Evolutionary conservation across 2,113 vertebrate genomes (phyloP), one percentile per base, ranked within the genome.

Genomic region (Marmota monax): DNA sequence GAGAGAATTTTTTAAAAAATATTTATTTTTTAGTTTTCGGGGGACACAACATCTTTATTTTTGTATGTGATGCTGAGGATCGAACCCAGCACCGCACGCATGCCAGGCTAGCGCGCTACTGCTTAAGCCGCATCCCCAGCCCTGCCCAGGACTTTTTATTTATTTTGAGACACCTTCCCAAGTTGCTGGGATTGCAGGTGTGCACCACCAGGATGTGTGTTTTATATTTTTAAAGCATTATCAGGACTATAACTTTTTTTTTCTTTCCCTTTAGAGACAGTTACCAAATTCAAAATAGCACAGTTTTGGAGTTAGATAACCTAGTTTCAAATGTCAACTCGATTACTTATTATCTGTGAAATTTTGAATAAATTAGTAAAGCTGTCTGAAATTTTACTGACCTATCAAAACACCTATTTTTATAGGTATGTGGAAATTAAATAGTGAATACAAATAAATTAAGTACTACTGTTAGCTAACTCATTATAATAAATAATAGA

Each of bases 331-430:
- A 91, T 91, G 69, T 67, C 27, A 83, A 76, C 7, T 87, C 51
- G 48, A 53, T 83, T 93, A 80, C 34, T 88, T 85, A 84, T 39
- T 89, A 72, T 93, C 53, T 82, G 29, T 86, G 25, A 90, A 48
- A 82, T 32, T 86, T 82, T 58, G 45, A 89, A 58, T 25, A 82
- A 86, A 90, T 74, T 58, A 78, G 61, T 58, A 88, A 72, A 72
- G 23, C 13, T 91, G 17, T 94, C 63, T 92, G 45, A 91, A 74
- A 65, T 27, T 77, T 88, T 83, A 61, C 22, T 42, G 39, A 65
- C 23, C 23, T 83, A 20, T 83, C 61, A 91, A 61, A 77, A 94
- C 0, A 77, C 4, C 25, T 65, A 67, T 70, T 90, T 94, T 91
- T 61, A 82, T 34, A n/a, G 10, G 20, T 82, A 25, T 88, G 23